Percentiles rank a stretch among this genome's conserved stretches.
phyloP scores from a whole-genome alignment of 2,888 invertebrate species.

The Achlya flavicornis region DNA sequence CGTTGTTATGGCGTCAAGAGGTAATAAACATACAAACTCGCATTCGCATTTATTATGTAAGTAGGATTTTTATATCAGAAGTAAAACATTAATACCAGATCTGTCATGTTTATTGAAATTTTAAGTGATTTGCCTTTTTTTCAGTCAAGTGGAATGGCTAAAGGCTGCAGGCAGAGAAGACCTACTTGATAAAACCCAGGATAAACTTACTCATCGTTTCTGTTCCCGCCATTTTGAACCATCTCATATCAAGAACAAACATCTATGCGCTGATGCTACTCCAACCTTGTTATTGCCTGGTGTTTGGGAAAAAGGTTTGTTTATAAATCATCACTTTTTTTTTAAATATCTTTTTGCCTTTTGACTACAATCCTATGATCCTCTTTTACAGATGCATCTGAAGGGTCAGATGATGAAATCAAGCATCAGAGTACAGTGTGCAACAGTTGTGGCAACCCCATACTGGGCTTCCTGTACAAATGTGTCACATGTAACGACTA shows the following conservation, averaged over 20 bases:
- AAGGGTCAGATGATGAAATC: conserved; percentile 26
- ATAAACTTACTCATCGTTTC: conserved; percentile 55
- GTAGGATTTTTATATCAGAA: too few relatives aligned
- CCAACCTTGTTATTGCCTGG: conserved; percentile 63
- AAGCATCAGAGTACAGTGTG: conserved; percentile 85
- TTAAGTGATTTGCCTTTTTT: background rate
- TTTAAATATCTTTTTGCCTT: too few relatives aligned
- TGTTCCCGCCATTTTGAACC: conserved; percentile 72
- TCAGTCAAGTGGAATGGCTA: conserved; percentile 66
- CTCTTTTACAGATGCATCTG: conserved; percentile 28
- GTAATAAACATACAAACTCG: too few relatives aligned
- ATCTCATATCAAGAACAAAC: conserved; percentile 58
- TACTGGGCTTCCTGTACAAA: conserved; percentile 92
- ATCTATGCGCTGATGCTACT: conserved; percentile 61
- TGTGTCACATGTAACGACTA: conserved; percentile 91
- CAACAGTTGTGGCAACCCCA: conserved; percentile 86
- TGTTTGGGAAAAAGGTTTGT: conserved; percentile 45
- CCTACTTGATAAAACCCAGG: conserved; percentile 47
- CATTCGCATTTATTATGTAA: too few relatives aligned
- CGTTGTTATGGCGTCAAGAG: too few relatives aligned
- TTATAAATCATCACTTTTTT: background rate
- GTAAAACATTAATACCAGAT: too few relatives aligned
- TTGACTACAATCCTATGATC: too few relatives aligned
- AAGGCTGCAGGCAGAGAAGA: conserved; percentile 62
- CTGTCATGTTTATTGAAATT: too few relatives aligned